phyloP scores from a whole-genome alignment of 2,797 vertebrate genomes.

The Centroberyx gerrardi region DNA sequence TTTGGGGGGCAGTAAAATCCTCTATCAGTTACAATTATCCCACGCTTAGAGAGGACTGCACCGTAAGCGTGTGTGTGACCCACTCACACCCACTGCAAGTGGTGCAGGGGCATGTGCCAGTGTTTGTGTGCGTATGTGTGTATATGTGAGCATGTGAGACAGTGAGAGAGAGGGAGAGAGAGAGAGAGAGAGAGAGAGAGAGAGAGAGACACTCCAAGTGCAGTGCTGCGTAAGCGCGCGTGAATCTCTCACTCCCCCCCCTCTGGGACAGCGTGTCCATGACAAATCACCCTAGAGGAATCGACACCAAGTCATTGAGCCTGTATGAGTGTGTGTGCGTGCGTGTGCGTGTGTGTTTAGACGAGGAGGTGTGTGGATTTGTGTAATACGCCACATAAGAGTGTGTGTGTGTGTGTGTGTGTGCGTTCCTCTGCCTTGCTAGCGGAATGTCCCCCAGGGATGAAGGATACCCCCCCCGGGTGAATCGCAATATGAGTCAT shows the following conservation, averaged over 20 bases:
- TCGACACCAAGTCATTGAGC: constrained; percentile 49
- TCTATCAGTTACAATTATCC: constrained; percentile 80
- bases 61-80: constrained; percentile 59
- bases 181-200: constrained; percentile 26
- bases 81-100: constrained; percentile 24
- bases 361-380: constrained; percentile 10
- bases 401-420: constrained; percentile 24
- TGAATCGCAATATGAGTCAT: constrained; percentile 51
- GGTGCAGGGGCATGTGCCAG: constrained; percentile 43
- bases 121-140: constrained; percentile 26
- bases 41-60: constrained; percentile 52
- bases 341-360: constrained; percentile 40
- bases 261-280: constrained; percentile 62
- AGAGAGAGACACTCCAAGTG: constrained; percentile 31
- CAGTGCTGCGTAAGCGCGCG: constrained; percentile 66
- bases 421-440: constrained; percentile 2
- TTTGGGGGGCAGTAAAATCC: constrained; percentile 74
- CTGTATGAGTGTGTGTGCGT: constrained; percentile 24
- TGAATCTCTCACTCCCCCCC: constrained; percentile 55
- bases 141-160: constrained; percentile 38
- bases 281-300: constrained; percentile 71
- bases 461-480: background rate
- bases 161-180: constrained; percentile 36
- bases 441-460: background rate
- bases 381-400: constrained; percentile 36